Evolutionary conservation across 2,888 invertebrate species (phyloP).

Genomic region (Conchocele bisecta): DNA sequence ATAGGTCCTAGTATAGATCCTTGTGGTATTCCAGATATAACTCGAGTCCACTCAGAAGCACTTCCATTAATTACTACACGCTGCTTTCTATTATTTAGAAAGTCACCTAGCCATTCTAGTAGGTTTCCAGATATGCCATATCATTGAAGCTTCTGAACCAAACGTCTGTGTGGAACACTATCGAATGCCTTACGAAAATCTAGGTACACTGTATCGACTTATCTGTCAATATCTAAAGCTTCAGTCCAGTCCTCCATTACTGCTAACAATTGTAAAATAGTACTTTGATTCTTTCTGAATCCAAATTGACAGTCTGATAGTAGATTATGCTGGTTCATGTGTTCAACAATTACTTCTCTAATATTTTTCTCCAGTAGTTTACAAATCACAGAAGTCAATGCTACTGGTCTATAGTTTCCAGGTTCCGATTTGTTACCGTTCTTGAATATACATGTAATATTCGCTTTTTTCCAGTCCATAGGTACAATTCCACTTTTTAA

Average conservation of each 20-base stretch:
- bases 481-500: constrained; percentile 4
- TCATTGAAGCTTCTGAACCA: constrained; percentile 12
- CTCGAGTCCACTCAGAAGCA: constrained; percentile 7
- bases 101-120: constrained; percentile 8
- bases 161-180: constrained; percentile 15
- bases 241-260: constrained; percentile 16
- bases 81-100: constrained; percentile 6
- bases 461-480: constrained; percentile 14
- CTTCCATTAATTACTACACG: constrained; percentile 8
- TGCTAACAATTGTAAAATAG: constrained; percentile 4
- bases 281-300: constrained; percentile 14
- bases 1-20: too few relatives aligned
- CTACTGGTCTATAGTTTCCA: constrained; percentile 23
- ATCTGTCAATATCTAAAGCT: constrained; percentile 3
- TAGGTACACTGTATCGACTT: constrained; percentile 23
- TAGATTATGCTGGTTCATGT: constrained; percentile 1
- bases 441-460: constrained; percentile 10
- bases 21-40: constrained; percentile 12
- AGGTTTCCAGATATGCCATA: constrained; percentile 4
- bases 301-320: constrained; percentile 9
- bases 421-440: neutral
- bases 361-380: constrained; percentile 11
- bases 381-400: constrained; percentile 16
- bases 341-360: neutral
- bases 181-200: too few relatives aligned